Evolutionary conservation across 2,113 vertebrate genomes (phyloP).

Genomic region (Apaloderma vittatum): DNA sequence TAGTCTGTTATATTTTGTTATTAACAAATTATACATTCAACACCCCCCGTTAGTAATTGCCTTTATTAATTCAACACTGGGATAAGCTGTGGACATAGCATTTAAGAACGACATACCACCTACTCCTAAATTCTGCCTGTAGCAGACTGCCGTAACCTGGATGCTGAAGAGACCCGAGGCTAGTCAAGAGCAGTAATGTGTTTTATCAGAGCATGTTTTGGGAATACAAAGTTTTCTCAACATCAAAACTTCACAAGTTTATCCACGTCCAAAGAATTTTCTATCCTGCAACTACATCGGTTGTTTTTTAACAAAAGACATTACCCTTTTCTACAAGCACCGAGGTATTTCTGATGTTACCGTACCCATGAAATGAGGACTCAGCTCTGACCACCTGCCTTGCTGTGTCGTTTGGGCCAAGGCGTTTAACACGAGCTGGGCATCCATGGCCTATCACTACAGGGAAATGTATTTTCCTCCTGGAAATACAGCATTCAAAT

Average conservation of each 20-base stretch:
- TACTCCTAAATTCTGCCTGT: neutral
- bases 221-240: neutral
- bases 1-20: neutral
- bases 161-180: neutral
- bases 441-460: neutral
- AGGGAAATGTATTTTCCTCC: neutral
- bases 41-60: neutral
- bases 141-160: neutral
- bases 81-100: neutral
- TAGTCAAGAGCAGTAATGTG: neutral
- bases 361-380: accelerated
- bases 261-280: neutral
- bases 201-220: neutral
- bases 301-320: neutral
- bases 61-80: neutral
- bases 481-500: neutral
- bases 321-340: neutral
- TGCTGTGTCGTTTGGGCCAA: neutral
- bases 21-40: neutral
- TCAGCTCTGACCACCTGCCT: neutral
- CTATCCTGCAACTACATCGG: neutral
- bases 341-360: neutral
- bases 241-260: neutral
- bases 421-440: neutral
- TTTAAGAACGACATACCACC: neutral